A percentile compares a stretch with the other conserved stretches of the same genome.
Conservation (phyloP, 1,140 invertebrate genomes). For the Zaprionus ornatus region DNA sequence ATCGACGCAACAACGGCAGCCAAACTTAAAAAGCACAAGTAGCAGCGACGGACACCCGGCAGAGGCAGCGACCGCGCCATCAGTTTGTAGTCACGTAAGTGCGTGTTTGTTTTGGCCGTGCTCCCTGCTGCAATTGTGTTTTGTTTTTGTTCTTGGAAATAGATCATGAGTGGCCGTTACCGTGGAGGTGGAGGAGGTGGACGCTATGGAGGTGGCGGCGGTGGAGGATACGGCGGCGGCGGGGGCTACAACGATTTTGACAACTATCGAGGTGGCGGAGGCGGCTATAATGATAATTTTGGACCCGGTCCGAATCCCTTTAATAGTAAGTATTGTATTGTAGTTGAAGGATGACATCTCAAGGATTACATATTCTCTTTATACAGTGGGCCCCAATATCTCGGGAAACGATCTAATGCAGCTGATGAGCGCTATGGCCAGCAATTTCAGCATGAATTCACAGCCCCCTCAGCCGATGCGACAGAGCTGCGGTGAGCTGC, state of each 20-base stretch:
- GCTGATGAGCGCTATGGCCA: conserved; percentile 78
- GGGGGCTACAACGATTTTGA: conserved; percentile 71
- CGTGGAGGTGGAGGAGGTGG: conserved; percentile 60
- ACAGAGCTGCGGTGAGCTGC: conserved; percentile 82
- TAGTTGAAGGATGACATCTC: not conserved
- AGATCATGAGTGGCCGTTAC: conserved; percentile 80
- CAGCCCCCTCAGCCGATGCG: conserved; percentile 74
- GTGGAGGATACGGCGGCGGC: conserved; percentile 50
- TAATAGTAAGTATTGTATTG: conserved; percentile 57
- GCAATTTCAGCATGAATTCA: conserved; percentile 80
- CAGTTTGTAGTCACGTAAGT: conserved; percentile 75
- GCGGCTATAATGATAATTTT: conserved; percentile 69
- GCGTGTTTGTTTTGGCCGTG: conserved; percentile 17
- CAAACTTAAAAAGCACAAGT: conserved; percentile 15
- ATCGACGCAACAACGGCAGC: conserved; percentile 23
- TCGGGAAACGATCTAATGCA: conserved; percentile 77
- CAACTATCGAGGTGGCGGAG: conserved; percentile 56
- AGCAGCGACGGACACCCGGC: conserved; percentile 22
- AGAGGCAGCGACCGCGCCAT: conserved; percentile 20
- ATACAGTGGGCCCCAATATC: conserved; percentile 71
- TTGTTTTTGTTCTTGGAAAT: conserved; percentile 1
- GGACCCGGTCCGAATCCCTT: conserved; percentile 72
- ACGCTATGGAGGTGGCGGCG: conserved; percentile 62
- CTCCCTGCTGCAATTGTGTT: conserved; percentile 2
- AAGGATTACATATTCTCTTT: not conserved